Percentiles rank a stretch among this genome's conserved stretches.
These are phyloP conservation scores for Matsumurasca onukii DNA, from an alignment of 1,140 invertebrate genomes.

Conservation along the genomic window DNA sequence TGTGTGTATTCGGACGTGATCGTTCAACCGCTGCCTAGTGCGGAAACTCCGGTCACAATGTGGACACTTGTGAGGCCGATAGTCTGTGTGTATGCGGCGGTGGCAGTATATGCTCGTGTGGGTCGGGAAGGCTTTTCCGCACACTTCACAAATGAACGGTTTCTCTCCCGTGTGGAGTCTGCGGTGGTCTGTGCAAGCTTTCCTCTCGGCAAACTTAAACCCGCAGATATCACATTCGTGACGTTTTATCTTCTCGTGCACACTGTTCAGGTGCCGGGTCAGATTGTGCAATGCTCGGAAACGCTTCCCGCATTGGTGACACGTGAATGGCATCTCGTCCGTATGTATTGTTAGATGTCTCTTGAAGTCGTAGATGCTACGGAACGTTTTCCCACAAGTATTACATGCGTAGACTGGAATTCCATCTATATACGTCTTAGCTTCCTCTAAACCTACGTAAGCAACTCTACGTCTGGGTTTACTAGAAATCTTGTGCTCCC, in stretches of 20 bases:
- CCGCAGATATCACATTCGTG: conserved; percentile 57
- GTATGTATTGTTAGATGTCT: conserved; percentile 44
- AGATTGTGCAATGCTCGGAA: conserved; percentile 58
- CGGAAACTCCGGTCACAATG: conserved; percentile 53
- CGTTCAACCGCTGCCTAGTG: conserved; percentile 51
- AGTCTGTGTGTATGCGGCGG: conserved; percentile 52
- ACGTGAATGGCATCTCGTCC: conserved; percentile 39
- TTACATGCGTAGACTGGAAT: conserved; percentile 49
- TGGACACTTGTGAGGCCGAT: conserved; percentile 52
- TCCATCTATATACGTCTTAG: conserved; percentile 51
- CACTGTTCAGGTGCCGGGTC: conserved; percentile 60
- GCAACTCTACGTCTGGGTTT: conserved; percentile 15
- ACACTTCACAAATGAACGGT: conserved; percentile 42
- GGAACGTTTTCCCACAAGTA: conserved; percentile 59
- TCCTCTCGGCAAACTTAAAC: conserved; percentile 53
- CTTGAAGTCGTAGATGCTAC: conserved; percentile 57
- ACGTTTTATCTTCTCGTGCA: conserved; percentile 61
- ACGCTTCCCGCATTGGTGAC: conserved; percentile 41
- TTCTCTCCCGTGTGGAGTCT: conserved; percentile 54
- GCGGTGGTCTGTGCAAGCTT: conserved; percentile 56
- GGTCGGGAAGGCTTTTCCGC: conserved; percentile 50
- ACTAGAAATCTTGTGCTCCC: conserved; percentile 29
- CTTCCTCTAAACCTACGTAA: conserved; percentile 48
- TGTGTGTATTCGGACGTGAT: conserved; percentile 46
- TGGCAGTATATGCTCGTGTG: conserved; percentile 57